phyloP scores from a whole-genome alignment of 2,888 invertebrate genomes.

The Lithophane leautieri region DNA sequence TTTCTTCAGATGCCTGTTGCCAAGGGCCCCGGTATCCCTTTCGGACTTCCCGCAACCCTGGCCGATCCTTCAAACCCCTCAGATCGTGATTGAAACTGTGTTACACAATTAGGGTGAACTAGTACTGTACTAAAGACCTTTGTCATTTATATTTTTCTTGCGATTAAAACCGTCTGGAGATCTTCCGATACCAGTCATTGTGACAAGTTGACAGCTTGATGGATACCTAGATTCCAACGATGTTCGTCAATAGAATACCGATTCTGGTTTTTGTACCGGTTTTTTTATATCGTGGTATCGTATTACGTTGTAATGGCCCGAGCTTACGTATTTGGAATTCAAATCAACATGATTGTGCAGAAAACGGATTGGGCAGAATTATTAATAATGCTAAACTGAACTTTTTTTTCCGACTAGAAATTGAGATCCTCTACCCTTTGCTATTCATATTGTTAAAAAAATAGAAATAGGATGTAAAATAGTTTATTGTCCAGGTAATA shows the following conservation, averaged over 20 bases:
- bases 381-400: background rate
- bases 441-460: background rate
- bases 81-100: background rate
- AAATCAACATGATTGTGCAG: background rate
- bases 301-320: background rate
- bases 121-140: background rate
- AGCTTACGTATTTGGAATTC: background rate
- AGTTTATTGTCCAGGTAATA: background rate
- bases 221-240: constrained; percentile 16
- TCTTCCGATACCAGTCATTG: constrained; percentile 32
- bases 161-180: constrained; percentile 35
- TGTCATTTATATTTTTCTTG: constrained; percentile 31
- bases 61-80: too few species aligned
- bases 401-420: too few species aligned
- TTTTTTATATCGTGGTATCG: background rate
- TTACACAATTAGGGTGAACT: background rate
- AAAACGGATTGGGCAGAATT: background rate
- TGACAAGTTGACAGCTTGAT: constrained; percentile 16
- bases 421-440: background rate
- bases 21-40: too few species aligned
- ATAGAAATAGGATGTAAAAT: background rate
- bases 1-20: too few species aligned
- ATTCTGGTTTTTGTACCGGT: constrained; percentile 7
- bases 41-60: too few species aligned
- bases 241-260: constrained; percentile 33